phyloP scores from a whole-genome alignment of 2,797 vertebrate genomes.

The Emys orbicularis region DNA sequence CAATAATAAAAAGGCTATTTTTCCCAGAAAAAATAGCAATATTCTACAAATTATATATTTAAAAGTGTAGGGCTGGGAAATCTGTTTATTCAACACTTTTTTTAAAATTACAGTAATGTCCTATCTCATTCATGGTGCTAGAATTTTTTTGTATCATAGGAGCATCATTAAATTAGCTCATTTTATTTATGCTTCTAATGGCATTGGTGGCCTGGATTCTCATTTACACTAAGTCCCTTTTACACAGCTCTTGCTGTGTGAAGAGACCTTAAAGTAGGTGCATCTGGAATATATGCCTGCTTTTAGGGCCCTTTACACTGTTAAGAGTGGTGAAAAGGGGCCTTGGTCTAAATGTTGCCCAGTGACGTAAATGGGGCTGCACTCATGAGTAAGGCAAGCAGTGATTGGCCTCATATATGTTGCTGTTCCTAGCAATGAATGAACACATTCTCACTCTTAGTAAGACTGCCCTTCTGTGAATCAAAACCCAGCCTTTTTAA shows the following conservation, averaged over 20 bases:
- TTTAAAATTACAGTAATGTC: not conserved
- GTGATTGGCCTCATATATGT: not conserved
- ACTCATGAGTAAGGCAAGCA: rapidly evolving
- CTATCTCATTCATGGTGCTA: not conserved
- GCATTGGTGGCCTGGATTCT: not conserved
- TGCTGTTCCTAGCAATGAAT: not conserved
- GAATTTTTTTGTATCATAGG: not conserved
- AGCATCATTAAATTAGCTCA: not conserved
- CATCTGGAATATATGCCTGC: not conserved
- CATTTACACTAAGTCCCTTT: not conserved
- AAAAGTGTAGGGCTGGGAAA: not conserved
- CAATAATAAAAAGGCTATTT: conserved; percentile 12
- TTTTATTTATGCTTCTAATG: not conserved
- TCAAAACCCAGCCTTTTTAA: not conserved
- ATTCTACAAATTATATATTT: not conserved
- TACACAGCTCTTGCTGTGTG: not conserved
- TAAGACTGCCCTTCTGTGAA: not conserved
- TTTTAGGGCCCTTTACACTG: rapidly evolving
- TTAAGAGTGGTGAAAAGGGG: not conserved
- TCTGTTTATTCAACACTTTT: not conserved
- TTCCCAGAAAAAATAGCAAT: not conserved
- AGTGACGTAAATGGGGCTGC: not conserved
- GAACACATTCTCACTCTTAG: not conserved
- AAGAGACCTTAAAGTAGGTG: not conserved
- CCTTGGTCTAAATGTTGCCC: not conserved